Evolutionary conservation across 2,797 vertebrate species (phyloP), one percentile per base, ranked within the genome.

Genomic region (Myripristis murdjan): DNA sequence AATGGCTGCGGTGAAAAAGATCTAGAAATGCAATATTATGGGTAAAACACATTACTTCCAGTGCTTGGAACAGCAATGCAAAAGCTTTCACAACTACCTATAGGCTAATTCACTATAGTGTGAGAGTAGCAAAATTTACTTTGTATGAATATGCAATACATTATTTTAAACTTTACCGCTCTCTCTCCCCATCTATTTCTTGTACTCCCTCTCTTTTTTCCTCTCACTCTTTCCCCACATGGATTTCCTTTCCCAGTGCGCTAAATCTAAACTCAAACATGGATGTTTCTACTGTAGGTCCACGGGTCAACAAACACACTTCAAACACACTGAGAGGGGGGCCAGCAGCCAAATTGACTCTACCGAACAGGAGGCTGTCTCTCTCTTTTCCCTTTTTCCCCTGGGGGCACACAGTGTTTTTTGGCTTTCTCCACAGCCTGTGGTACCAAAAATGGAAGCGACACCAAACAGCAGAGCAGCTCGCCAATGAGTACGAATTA

Each of bases 281-380:
- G 62, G 48, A 53, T 67, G 54, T 46, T 56, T 39, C 52, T 10
- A 18, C 53, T 71, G 44, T 6, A 47, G 72, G 69, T 71, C 49
- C 39, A 44, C 2, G 7, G 72, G 69, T 84, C 77, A 72, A 64
- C 57, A 74, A 60, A 80, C 47, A 54, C 55, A 61, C 70, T 73
- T 71, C 52, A 75, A 71, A 41, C 63, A 60, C 44, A 46, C 37
- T 1, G 31, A 76, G 66, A 71, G n/a, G 31, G 53, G 20, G 31
- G 68, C 61, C 14, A 9, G 4, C 49, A 60, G 70, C 57, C 47
- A 79, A 47, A 75, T 11, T 24, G 65, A 78, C 47, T 76, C 49
- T 52, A 60, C 12, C 23, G 46, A 75, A 75, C 9, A n/a, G 14
- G 20, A 60, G 55, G 6, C 58, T 33, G 16, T 60, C 41, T 54